phyloP scores from a whole-genome alignment of 1,140 invertebrate genomes.

The Trypoxylus dichotomus region DNA sequence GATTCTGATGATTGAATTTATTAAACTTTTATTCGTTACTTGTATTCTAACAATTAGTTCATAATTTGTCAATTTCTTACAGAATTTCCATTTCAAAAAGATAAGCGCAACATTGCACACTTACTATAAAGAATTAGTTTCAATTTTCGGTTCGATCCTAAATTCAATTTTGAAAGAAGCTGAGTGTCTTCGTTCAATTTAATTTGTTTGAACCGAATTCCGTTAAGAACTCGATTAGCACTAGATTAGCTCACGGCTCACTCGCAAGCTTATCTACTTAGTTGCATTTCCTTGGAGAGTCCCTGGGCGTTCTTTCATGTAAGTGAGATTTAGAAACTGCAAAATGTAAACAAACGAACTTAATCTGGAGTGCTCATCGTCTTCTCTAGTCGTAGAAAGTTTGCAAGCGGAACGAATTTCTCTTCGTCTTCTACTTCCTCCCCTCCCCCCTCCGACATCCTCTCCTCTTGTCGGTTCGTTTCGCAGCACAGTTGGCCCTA shows the following conservation, averaged over 20 bases:
- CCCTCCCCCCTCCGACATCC: not conserved
- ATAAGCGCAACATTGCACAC: no score
- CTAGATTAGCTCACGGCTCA: not conserved
- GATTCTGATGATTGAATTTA: no score
- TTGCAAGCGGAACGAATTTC: not conserved
- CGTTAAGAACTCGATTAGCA: not conserved
- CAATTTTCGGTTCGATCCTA: not conserved
- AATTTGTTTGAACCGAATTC: not conserved
- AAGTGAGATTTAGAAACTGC: slow-evolving; percentile 17
- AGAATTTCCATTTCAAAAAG: no score
- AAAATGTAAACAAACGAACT: slow-evolving; percentile 6
- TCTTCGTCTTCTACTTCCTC: not conserved
- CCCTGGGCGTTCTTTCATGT: not conserved
- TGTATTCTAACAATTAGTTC: not conserved
- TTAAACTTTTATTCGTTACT: not conserved
- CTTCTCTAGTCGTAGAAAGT: not conserved
- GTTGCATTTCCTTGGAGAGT: not conserved
- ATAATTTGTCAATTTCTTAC: no score
- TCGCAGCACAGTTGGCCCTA: not conserved
- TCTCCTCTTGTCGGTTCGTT: not conserved
- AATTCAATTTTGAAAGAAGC: not conserved
- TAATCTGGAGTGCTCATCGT: not conserved
- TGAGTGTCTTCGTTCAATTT: not conserved
- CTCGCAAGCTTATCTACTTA: slow-evolving; percentile 13
- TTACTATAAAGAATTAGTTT: no score